These are phyloP conservation scores for Gastracanthus pulcherrimus DNA, from an alignment of 2,888 invertebrate species.

Conservation along the genomic window DNA sequence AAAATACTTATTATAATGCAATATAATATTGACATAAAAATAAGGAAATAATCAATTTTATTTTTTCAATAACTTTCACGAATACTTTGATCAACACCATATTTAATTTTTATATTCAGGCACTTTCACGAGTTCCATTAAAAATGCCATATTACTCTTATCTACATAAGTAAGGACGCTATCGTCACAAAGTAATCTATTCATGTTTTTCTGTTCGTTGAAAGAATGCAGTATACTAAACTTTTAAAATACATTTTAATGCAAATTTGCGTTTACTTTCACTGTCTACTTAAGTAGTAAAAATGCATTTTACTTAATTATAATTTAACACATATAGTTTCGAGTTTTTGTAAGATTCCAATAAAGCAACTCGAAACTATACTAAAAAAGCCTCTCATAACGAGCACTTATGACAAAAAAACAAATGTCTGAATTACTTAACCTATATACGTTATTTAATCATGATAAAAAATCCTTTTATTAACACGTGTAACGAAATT, in stretches of 20 bases:
- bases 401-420: not conserved
- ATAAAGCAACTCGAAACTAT: not conserved
- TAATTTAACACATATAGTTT: not conserved
- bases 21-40: not conserved
- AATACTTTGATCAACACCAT: not conserved
- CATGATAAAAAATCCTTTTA: no score
- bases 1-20: not conserved
- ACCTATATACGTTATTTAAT: no score
- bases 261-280: no score
- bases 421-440: not conserved
- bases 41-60: not conserved
- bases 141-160: conserved; percentile 45
- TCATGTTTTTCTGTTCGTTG: not conserved
- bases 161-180: not conserved
- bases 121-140: not conserved
- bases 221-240: conserved; percentile 15
- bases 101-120: not conserved
- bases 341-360: not conserved
- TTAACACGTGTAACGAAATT: not conserved
- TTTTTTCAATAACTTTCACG: conserved; percentile 6
- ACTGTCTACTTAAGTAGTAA: conserved; percentile 18
- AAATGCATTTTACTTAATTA: conserved; percentile 39
- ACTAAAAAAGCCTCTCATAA: not conserved
- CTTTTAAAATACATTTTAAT: conserved; percentile 18
- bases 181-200: not conserved